Conservation (phyloP, 2,888 invertebrate genomes). For the Caenorhabditis drosophilae region DNA sequence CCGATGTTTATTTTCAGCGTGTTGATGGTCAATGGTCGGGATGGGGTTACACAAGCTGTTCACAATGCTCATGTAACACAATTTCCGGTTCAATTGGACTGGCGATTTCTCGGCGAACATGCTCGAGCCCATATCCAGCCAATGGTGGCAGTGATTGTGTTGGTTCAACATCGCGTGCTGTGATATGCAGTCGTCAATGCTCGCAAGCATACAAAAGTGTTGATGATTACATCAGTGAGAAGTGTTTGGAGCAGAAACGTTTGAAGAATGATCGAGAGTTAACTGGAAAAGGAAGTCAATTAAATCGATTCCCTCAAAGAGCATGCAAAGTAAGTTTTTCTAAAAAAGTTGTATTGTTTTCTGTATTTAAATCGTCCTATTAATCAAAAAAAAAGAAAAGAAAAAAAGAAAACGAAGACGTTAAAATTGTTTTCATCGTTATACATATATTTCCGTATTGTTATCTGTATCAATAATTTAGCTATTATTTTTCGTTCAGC, state of each 20-base stretch:
- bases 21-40: conserved; percentile 66
- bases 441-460: too few relatives aligned
- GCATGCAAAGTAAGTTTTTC: conserved; percentile 66
- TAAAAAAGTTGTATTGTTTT: too few relatives aligned
- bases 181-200: conserved; percentile 62
- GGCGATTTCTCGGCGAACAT: conserved; percentile 49
- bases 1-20: conserved; percentile 37
- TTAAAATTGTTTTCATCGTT: too few relatives aligned
- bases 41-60: conserved; percentile 61
- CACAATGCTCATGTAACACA: conserved; percentile 60
- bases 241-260: conserved; percentile 64
- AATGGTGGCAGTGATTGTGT: conserved; percentile 67
- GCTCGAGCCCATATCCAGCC: conserved; percentile 63
- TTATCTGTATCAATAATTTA: too few relatives aligned
- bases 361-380: too few relatives aligned
- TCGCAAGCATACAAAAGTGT: conserved; percentile 48
- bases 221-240: conserved; percentile 63
- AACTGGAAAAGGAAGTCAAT: conserved; percentile 66
- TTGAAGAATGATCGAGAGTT: conserved; percentile 64
- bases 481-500: too few relatives aligned
- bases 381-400: too few relatives aligned
- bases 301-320: conserved; percentile 64
- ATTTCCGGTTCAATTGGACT: conserved; percentile 47
- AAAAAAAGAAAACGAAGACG: too few relatives aligned
- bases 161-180: conserved; percentile 57